These are phyloP conservation scores for Trichogramma evanescens DNA, from an alignment of 2,888 invertebrate genomes.

Conservation along the genomic window DNA sequence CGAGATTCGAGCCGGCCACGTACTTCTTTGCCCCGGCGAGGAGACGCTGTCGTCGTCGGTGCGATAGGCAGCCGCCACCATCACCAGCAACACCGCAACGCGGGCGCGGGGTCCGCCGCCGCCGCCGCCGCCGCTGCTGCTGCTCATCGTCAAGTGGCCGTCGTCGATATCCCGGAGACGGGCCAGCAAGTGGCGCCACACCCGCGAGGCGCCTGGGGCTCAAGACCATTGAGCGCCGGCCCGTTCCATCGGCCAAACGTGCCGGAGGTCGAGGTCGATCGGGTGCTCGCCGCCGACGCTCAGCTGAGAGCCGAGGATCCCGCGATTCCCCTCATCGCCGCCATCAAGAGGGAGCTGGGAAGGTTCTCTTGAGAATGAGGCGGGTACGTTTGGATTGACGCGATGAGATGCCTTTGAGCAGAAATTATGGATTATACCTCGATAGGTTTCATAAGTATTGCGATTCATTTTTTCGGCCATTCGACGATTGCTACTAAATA, in stretches of 20 bases:
- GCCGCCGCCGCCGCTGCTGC: too few relatives aligned
- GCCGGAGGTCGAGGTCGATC: constrained; percentile 49
- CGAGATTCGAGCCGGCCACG: constrained; percentile 21
- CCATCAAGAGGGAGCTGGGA: constrained; percentile 67
- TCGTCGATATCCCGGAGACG: constrained; percentile 27
- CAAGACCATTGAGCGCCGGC: constrained; percentile 61
- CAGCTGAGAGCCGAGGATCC: constrained; percentile 61
- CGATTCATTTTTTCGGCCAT: too few relatives aligned
- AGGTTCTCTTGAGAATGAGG: constrained; percentile 32
- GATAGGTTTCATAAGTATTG: too few relatives aligned
- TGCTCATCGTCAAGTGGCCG: too few relatives aligned
- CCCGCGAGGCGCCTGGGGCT: constrained; percentile 41
- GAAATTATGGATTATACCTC: too few relatives aligned
- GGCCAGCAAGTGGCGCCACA: constrained; percentile 29
- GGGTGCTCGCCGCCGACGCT: constrained; percentile 55
- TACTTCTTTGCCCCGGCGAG: constrained; percentile 29
- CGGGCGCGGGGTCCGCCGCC: constrained; percentile 3
- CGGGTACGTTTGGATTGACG: too few relatives aligned
- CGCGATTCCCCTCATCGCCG: constrained; percentile 74
- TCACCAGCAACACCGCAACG: too few relatives aligned
- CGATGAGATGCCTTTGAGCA: too few relatives aligned
- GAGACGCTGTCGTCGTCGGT: constrained; percentile 7
- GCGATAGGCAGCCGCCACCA: too few relatives aligned
- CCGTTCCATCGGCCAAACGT: constrained; percentile 54
- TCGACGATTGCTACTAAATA: too few relatives aligned